Evolutionary conservation across 2,888 invertebrate species (phyloP).

Genomic region (Epiperipatus broadwayi): DNA sequence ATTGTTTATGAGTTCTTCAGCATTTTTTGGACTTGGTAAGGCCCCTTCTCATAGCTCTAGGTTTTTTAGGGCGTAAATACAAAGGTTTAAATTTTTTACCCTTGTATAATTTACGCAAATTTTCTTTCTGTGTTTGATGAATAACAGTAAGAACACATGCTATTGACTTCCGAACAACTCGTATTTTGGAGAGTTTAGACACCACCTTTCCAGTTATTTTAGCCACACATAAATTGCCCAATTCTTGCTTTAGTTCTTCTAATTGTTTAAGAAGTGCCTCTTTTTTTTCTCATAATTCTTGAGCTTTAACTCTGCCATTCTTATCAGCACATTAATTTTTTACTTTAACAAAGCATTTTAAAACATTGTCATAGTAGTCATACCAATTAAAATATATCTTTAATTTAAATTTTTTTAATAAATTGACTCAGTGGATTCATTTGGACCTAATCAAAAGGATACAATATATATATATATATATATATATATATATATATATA

Average conservation of each 20-base stretch:
- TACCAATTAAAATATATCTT: too few relatives aligned
- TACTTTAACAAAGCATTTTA: too few relatives aligned
- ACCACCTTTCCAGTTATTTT: constrained; percentile 97
- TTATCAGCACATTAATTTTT: too few relatives aligned
- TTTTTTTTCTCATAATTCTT: constrained; percentile 85
- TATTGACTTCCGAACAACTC: constrained; percentile 92
- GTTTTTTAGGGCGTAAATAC: constrained; percentile 90
- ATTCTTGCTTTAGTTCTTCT: constrained; percentile 88
- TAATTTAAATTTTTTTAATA: too few relatives aligned
- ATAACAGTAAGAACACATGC: constrained; percentile 95
- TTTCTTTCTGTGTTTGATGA: constrained; percentile 96
- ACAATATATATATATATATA: too few relatives aligned
- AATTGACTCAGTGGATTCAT: too few relatives aligned
- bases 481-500: too few relatives aligned
- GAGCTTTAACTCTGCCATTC: constrained; percentile 93
- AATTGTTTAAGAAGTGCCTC: constrained; percentile 92
- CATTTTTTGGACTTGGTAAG: constrained; percentile 65
- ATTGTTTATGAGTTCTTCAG: constrained; percentile 72
- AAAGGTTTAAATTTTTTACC: constrained; percentile 89
- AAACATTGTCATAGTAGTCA: too few relatives aligned
- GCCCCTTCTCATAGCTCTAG: constrained; percentile 78
- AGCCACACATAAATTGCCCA: constrained; percentile 79
- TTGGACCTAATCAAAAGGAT: too few relatives aligned
- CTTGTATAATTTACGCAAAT: constrained; percentile 80
- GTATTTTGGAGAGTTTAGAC: constrained; percentile 92